Conservation (phyloP, 2,113 vertebrate species). For the Cairina moschata region DNA sequence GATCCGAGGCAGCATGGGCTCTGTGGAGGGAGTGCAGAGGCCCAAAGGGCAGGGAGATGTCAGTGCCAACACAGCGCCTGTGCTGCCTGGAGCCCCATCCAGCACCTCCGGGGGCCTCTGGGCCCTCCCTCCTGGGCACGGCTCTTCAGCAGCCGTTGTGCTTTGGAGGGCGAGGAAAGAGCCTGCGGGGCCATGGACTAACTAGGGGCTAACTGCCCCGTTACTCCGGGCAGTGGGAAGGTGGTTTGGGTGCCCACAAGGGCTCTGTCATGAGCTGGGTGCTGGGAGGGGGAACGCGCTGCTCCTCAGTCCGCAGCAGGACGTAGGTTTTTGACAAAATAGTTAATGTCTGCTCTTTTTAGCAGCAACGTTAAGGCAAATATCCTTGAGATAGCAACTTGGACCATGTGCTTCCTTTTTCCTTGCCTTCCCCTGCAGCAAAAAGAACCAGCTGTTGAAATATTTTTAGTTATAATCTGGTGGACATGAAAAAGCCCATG, state of each 20-base stretch:
- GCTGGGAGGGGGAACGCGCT: background rate
- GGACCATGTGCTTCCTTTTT: background rate
- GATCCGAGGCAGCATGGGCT: background rate
- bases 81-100: rapidly evolving
- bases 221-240: background rate
- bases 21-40: background rate
- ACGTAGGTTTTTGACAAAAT: background rate
- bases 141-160: background rate
- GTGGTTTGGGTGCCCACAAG: background rate
- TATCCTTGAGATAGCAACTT: background rate
- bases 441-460: constrained; percentile 22
- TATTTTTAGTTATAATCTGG: constrained; percentile 1
- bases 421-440: background rate
- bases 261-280: background rate
- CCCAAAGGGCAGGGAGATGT: background rate
- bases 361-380: background rate
- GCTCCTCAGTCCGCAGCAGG: background rate
- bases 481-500: background rate
- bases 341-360: background rate
- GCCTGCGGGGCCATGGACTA: background rate
- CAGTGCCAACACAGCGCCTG: background rate
- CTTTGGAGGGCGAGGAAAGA: background rate
- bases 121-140: background rate
- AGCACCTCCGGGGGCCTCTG: background rate
- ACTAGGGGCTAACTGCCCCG: background rate